These are phyloP conservation scores for Machimus atricapillus DNA, from an alignment of 2,888 invertebrate genomes.

Conservation along the genomic window DNA sequence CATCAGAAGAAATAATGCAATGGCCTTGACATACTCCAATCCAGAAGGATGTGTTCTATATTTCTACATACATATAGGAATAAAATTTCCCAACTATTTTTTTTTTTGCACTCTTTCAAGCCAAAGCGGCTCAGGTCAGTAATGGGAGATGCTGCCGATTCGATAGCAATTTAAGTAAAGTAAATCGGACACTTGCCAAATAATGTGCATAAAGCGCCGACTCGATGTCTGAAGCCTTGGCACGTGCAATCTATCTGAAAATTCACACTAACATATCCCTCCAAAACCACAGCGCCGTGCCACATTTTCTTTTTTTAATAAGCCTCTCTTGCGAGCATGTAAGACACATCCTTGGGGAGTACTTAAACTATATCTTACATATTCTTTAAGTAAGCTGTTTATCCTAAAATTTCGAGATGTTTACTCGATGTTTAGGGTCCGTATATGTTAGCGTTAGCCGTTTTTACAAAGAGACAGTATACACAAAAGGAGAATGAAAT, in stretches of 20 bases:
- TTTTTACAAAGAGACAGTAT: neutral
- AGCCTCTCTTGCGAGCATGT: neutral
- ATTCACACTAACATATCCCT: neutral
- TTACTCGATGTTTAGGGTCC: neutral
- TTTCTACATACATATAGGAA: neutral
- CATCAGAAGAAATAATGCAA: constrained; percentile 9
- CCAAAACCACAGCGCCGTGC: neutral
- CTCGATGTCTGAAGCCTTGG: constrained; percentile 7
- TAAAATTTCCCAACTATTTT: neutral
- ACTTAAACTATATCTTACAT: neutral
- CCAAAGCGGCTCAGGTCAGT: neutral
- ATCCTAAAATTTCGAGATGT: neutral
- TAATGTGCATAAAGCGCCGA: neutral
- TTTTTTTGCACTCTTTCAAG: neutral
- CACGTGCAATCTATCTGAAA: neutral
- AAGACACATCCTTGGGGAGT: neutral
- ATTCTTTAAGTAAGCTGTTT: neutral
- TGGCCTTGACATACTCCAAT: constrained; percentile 19
- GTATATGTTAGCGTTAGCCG: neutral
- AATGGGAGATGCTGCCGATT: neutral
- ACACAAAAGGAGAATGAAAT: neutral
- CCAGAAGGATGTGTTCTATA: neutral
- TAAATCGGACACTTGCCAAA: neutral
- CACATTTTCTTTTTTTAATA: neutral
- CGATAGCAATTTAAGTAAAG: neutral